Base-by-base conservation (phyloP, 1,140 invertebrate species). In the Nasonia vitripennis region DNA sequence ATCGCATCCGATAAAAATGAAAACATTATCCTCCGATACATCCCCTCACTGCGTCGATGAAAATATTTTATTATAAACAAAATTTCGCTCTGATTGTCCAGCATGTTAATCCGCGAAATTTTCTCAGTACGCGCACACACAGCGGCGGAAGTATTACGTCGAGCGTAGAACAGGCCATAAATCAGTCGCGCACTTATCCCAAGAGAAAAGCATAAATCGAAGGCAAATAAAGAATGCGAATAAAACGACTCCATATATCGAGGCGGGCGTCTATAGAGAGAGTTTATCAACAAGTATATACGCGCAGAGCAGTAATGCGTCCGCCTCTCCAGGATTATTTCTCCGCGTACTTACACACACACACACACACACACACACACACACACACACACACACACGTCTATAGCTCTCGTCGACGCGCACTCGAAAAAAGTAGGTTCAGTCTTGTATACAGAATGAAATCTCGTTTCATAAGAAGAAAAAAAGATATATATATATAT, bases 391-490 rank as follows among this genome's bases (percentile, higher is more conserved):
- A 34, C 34, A 34, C 5, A 55, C 51, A 17, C 55, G 4, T 62
- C 55, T 62, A 55, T 55, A 55, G 17, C 20, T n/a, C 55, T 62
- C 6, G 2, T 62, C 20, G 68, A 6, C 27, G 23, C 27, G n/a
- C 71, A 77, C 23, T 81, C 70, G 23, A 20, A 75, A 67, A 73
- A 75, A 41, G 12, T 83, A 27, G 81, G 71, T 83, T 55, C 67
- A 83, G 45, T 41, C 71, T 62, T 34, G 17, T 41, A 51, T 41
- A 10, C n/a, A 74, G 41, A 31, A 37, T 73, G 70, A 74, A 81
- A 62, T 55, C 51, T 75, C 81, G 23, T 73, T 34, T 48, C 2
- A 48, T 37, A 34, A 20, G 71, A 17, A 17, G 20, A 23, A 83
- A 41, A 31, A 31, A 78, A 48, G 0, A 41, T 41, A 41, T 41